Evolutionary conservation across 2,888 invertebrate species (phyloP).

Genomic region (Chaitophorus viminalis): DNA sequence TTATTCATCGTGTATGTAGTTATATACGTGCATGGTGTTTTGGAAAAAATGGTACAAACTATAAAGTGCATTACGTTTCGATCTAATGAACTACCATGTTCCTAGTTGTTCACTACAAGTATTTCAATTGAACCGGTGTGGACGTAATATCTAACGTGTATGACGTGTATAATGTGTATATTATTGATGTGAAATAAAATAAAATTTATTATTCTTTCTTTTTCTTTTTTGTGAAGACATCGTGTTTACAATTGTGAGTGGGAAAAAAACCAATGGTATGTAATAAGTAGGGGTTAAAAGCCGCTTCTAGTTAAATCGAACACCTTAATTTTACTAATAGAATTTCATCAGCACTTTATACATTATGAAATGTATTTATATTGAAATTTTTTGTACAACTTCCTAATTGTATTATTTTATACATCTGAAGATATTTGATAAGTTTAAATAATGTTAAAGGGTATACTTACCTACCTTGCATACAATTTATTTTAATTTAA

Average conservation of each 20-base stretch:
- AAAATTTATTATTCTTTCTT: slow-evolving; percentile 1
- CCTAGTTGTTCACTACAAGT: slow-evolving; percentile 7
- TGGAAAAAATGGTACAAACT: neutral
- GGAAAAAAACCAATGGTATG: slow-evolving; percentile 27
- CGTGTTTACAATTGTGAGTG: neutral
- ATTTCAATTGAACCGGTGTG: neutral
- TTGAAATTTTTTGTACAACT: no score
- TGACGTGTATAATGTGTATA: neutral
- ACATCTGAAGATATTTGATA: no score
- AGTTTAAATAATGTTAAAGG: no score
- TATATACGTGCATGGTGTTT: neutral
- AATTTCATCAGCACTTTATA: no score
- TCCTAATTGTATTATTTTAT: no score
- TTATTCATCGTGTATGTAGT: neutral
- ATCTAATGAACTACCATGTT: slow-evolving; percentile 9
- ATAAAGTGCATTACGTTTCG: slow-evolving; percentile 34
- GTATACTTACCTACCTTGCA: no score
- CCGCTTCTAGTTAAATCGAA: neutral
- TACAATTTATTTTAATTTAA: no score
- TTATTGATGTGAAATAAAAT: slow-evolving; percentile 26
- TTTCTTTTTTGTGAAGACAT: neutral
- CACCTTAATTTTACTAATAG: neutral
- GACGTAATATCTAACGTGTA: neutral
- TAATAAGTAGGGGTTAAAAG: neutral
- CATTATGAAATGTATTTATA: neutral